These are phyloP conservation scores for Larimichthys polyactis DNA, from an alignment of 2,113 vertebrate species.

Conservation along the genomic window DNA sequence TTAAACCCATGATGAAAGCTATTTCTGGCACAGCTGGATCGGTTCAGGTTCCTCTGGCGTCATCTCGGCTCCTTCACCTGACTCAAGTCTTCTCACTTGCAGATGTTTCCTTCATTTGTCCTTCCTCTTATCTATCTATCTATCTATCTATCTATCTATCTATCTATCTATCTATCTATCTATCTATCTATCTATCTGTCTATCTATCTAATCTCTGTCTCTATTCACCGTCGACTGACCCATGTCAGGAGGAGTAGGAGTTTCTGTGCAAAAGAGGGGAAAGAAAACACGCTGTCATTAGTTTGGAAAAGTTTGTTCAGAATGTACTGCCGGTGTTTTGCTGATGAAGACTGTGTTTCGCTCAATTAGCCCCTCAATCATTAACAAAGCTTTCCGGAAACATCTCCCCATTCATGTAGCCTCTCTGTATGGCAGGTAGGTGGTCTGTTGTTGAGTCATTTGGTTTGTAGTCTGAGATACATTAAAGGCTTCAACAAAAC, in stretches of 20 bases:
- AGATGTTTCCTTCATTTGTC: slow-evolving; percentile 12
- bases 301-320: slow-evolving; percentile 40
- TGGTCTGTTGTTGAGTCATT: slow-evolving; percentile 14
- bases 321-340: slow-evolving; percentile 61
- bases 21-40: slow-evolving; percentile 8
- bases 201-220: background rate
- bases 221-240: background rate
- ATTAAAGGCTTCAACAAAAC: background rate
- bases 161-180: slow-evolving; percentile 16
- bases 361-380: slow-evolving; percentile 72
- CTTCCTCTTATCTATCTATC: slow-evolving; percentile 15
- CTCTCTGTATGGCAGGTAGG: background rate
- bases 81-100: background rate
- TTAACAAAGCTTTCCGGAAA: slow-evolving; percentile 73
- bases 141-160: background rate
- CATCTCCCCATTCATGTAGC: slow-evolving; percentile 12
- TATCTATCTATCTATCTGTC: slow-evolving; percentile 8
- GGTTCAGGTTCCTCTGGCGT: slow-evolving; percentile 18
- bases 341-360: slow-evolving; percentile 72
- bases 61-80: slow-evolving; percentile 26
- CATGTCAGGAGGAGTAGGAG: background rate
- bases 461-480: background rate
- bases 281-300: slow-evolving; percentile 59
- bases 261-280: slow-evolving; percentile 27
- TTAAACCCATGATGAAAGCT: slow-evolving; percentile 60